Conservation (phyloP, 2,797 vertebrate species). For the Microctenopoma steveboyesi region DNA sequence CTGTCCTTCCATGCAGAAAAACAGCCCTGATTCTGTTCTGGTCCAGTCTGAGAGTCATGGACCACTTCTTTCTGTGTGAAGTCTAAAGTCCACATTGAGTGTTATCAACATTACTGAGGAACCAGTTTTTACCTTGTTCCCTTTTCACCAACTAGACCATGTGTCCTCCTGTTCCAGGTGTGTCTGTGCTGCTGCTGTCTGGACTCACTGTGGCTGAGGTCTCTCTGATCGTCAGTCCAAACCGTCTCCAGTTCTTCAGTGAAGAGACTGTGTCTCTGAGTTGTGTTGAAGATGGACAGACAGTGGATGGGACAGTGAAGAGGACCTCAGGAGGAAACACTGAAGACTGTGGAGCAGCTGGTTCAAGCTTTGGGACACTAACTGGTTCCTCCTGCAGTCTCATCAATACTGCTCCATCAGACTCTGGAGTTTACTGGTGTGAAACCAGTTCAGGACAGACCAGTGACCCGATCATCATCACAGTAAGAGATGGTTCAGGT, state of each 20-base stretch:
- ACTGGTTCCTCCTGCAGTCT: not conserved
- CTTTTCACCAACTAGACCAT: not conserved
- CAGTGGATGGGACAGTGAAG: not conserved
- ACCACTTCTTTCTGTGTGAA: too few species aligned
- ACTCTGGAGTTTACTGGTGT: conserved; percentile 38
- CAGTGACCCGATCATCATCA: conserved; percentile 14
- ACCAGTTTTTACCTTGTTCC: too few species aligned
- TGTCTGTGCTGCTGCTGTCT: conserved; percentile 1
- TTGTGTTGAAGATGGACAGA: not conserved
- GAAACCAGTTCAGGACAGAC: not conserved
- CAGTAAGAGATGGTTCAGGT: not conserved
- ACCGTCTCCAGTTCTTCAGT: conserved; percentile 2
- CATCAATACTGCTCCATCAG: accelerated
- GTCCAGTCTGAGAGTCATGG: too few species aligned
- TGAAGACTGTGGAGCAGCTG: not conserved
- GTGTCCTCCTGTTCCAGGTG: not conserved
- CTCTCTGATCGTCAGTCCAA: conserved; percentile 6
- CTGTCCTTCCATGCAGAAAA: too few species aligned
- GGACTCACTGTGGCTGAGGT: not conserved
- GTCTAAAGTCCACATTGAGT: too few species aligned
- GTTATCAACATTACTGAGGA: too few species aligned
- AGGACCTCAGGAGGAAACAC: not conserved
- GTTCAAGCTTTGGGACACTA: accelerated
- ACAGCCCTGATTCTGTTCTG: too few species aligned
- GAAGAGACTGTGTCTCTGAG: conserved; percentile 4